Evolutionary conservation across 1,140 invertebrate genomes (phyloP).

Genomic region (Musca domestica): DNA sequence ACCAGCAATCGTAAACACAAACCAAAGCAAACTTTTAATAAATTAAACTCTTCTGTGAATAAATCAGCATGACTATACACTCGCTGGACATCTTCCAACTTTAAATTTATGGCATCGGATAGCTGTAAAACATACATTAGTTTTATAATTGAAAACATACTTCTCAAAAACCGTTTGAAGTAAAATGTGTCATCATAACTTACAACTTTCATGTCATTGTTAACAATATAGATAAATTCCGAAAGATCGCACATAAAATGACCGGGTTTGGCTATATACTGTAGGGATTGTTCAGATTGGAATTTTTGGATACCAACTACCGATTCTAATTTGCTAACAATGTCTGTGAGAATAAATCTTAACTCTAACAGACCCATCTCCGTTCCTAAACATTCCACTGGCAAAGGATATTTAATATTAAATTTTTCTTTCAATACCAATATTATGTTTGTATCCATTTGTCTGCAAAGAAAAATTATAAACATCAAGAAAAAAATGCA

Average conservation of each 20-base stretch:
- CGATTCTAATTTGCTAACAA: conserved; percentile 50
- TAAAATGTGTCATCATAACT: conserved; percentile 21
- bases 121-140: not conserved
- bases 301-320: conserved; percentile 44
- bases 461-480: conserved; percentile 46
- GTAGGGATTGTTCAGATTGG: conserved; percentile 25
- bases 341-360: conserved; percentile 54
- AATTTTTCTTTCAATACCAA: conserved; percentile 50
- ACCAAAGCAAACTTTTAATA: conserved; percentile 59
- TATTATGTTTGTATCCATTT: conserved; percentile 58
- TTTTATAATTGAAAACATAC: not conserved
- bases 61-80: conserved; percentile 61
- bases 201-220: conserved; percentile 54
- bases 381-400: conserved; percentile 36
- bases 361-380: conserved; percentile 41
- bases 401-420: conserved; percentile 53
- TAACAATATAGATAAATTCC: conserved; percentile 57
- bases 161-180: not conserved
- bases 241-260: conserved; percentile 56
- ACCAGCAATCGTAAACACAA: conserved; percentile 61
- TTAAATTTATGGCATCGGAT: conserved; percentile 51
- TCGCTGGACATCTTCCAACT: conserved; percentile 59
- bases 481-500: conserved; percentile 1
- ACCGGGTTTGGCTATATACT: conserved; percentile 41
- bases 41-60: conserved; percentile 56